Evolutionary conservation across 2,888 invertebrate species (phyloP), one percentile per base, ranked within the genome.

Genomic region (Steinernema carpocapsae): DNA sequence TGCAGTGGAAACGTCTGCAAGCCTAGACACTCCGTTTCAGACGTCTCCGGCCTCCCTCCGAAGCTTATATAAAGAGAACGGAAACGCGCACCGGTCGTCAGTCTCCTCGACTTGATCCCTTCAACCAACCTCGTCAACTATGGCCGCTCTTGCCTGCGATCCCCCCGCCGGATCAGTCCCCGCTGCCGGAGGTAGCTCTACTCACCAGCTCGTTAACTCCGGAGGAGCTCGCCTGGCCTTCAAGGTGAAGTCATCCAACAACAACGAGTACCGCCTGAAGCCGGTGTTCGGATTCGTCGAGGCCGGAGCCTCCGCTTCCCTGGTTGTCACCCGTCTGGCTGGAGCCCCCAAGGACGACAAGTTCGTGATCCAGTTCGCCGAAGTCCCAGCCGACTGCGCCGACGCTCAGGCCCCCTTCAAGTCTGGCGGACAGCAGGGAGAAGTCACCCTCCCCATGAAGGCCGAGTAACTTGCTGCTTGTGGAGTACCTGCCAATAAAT

Each of bases 241-340:
- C 77, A 77, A 77, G 71, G 72, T 80, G 75, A 80, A 80, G 73
- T 80, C 79, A 37, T 80, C 81, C 64, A 81, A 80, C 78, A 80
- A 81, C 79, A 76, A 75, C 71, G 76, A 78, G 45, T 81, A 81
- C 77, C 78, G 76, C 42, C 75, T 81, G 74, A 80, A 79, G 37
- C 81, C 81, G 45, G 81, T 81, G 64, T 81, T 80, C 77, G 80
- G 80, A 52, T 81, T 82, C 76, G 76, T 81, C 46, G 80, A 80
- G 29, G 77, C 80, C 24, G 77, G 81, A 70, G 75, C 71, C 17
- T 75, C 76, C 70, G 70, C 75, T 26, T 71, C 77, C 24, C 73
- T 83, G 29, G 82, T 80, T 42, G 74, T 82, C 43, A 75, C 76
- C 4, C 79, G 83, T 59, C 72, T 75, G 4, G 73, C 76, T 6